Base-by-base conservation (phyloP, 2,888 invertebrate species). In the Lithosia quadra region DNA sequence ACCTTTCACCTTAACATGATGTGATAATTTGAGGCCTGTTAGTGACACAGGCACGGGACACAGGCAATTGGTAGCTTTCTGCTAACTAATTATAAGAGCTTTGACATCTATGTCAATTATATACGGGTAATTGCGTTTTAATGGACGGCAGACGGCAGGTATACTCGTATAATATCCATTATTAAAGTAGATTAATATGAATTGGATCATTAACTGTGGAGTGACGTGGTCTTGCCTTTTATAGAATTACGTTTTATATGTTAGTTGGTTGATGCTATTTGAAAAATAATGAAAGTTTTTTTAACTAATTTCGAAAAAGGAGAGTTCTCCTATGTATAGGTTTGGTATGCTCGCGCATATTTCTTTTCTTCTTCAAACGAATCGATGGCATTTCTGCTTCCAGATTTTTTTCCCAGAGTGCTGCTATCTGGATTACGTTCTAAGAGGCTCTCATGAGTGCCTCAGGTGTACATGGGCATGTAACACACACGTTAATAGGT, bases 41-140 rank as follows among this genome's bases (percentile, higher is more conserved):
- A 65, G 60, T 59, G 68, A 68, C 65, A 71, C 39, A 71, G 63
- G 28, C 58, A 68, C n/a, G n/a, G n/a, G n/a, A n/a, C n/a, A n/a
- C n/a, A 71, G 59, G 21, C 55, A 68, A 67, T 67, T 68, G 68
- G 39, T 67, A 63, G 67, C 63, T 76, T 68, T 36, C 65, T 71
- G 71, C 57, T 71, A 18, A 72, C 56, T 80, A 76, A 78, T 80
- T 71, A 75, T 66, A 15, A 53, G 59, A 55, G 64, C 64, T 78
- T 75, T 76, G 80, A 76, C 71, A 67, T 70, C 70, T 74, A 58
- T 78, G 72, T 70, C 75, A 69, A 73, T 72, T 58, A 33, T 43
- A 65, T 75, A 58, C n/a, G 11, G n/a, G 58, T 58, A 82, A 82
- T 82, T 76, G 73, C 34, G 49, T 70, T 82, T 70, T 82, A 82